Conservation (phyloP, 2,888 invertebrate species). For the Pristionchus maxplancki region DNA sequence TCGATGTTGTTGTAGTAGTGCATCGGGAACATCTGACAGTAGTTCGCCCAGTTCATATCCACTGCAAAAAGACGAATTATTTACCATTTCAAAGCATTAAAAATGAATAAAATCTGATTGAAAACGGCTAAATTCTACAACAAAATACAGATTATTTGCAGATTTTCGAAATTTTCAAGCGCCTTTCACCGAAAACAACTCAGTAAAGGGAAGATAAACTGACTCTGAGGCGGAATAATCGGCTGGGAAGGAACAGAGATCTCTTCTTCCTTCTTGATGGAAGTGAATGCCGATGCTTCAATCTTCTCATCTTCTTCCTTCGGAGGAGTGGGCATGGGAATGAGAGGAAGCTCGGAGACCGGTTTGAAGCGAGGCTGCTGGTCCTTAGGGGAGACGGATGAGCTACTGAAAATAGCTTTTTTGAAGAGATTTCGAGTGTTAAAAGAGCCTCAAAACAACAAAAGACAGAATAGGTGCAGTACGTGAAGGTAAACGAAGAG, state of each 20-base stretch:
- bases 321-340: constrained; percentile 39
- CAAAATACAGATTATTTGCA: too few relatives aligned
- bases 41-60: background rate
- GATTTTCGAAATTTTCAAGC: too few relatives aligned
- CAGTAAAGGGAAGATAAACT: too few relatives aligned
- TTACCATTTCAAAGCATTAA: background rate
- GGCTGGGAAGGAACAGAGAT: background rate
- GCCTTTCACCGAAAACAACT: too few relatives aligned
- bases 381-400: background rate
- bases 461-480: too few relatives aligned
- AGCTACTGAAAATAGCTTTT: background rate
- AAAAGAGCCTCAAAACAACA: too few relatives aligned
- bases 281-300: background rate
- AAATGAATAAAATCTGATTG: background rate
- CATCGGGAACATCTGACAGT: constrained; percentile 25
- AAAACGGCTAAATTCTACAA: too few relatives aligned
- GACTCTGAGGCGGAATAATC: background rate
- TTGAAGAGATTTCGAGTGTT: background rate
- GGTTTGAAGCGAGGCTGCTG: constrained; percentile 7
- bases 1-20: background rate
- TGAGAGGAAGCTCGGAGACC: background rate
- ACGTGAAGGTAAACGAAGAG: too few relatives aligned
- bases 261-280: background rate
- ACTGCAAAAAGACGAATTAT: background rate
- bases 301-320: constrained; percentile 1